Evolutionary conservation across 2,888 invertebrate genomes (phyloP).

Genomic region (Holacanthella duospinosa): DNA sequence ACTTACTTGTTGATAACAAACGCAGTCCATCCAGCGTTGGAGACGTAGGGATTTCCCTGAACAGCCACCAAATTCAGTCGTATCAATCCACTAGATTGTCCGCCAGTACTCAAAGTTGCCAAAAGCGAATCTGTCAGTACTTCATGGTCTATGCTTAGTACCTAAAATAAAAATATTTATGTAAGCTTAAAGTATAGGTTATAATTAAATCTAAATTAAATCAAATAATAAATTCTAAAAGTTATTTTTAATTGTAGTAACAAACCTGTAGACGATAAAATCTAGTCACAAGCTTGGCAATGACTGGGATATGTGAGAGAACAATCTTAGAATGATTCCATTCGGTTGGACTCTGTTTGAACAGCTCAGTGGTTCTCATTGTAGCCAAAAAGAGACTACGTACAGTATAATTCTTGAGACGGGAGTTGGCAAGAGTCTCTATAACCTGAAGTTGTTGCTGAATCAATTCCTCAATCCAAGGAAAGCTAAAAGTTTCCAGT

Average conservation of each 20-base stretch:
- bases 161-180: slow-evolving; percentile 25
- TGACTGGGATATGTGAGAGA: not conserved
- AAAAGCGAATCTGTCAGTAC: slow-evolving; percentile 30
- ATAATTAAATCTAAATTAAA: too few relatives aligned
- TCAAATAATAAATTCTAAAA: not conserved
- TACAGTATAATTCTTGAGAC: slow-evolving; percentile 18
- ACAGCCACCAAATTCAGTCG: slow-evolving; percentile 30
- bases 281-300: not conserved
- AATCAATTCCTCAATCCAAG: slow-evolving; percentile 28
- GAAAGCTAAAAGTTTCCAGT: slow-evolving; percentile 34
- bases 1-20: slow-evolving; percentile 27
- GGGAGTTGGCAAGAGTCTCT: slow-evolving; percentile 20
- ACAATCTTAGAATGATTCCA: not conserved
- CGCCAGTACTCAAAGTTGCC: slow-evolving; percentile 22
- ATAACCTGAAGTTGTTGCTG: slow-evolving; percentile 20
- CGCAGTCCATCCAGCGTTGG: slow-evolving; percentile 16
- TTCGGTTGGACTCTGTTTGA: not conserved
- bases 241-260: not conserved
- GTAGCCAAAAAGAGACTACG: slow-evolving; percentile 29
- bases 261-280: not conserved
- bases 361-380: slow-evolving; percentile 12
- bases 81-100: slow-evolving; percentile 22
- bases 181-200: too few relatives aligned
- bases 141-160: slow-evolving; percentile 35
- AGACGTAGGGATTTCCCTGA: slow-evolving; percentile 22